Percentiles rank a stretch among this genome's conserved stretches.
phyloP scores from a whole-genome alignment of 1,140 invertebrate species.

The Prorops nasuta region DNA sequence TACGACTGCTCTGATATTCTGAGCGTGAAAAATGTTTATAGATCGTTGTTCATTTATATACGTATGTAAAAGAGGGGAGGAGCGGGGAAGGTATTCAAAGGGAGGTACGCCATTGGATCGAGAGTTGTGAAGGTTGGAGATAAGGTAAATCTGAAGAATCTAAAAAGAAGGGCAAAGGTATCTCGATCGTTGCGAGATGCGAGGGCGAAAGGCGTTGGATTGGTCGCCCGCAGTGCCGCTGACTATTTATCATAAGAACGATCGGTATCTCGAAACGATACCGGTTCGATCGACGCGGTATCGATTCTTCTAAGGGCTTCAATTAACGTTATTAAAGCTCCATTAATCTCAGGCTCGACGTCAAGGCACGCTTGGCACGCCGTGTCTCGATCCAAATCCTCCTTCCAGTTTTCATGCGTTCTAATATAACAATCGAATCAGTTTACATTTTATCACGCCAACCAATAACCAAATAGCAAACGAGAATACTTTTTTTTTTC shows the following conservation, averaged over 20 bases:
- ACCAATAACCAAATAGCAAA: too few relatives aligned
- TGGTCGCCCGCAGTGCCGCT: constrained; percentile 53
- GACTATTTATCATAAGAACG: constrained; percentile 57
- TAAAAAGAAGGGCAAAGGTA: constrained; percentile 20
- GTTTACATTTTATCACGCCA: too few relatives aligned
- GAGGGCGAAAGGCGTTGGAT: constrained; percentile 39
- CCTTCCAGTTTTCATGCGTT: constrained; percentile 6
- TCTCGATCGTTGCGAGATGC: constrained; percentile 12
- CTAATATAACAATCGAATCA: too few relatives aligned
- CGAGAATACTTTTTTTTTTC: too few relatives aligned
- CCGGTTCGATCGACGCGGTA: constrained; percentile 46
- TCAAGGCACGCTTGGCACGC: constrained; percentile 43
- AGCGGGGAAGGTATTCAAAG: not conserved
- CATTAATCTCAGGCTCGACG: constrained; percentile 50
- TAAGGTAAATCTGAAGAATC: constrained; percentile 12
- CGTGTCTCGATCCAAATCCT: constrained; percentile 28
- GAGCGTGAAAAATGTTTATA: too few relatives aligned
- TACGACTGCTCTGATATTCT: too few relatives aligned
- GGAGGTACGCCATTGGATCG: too few relatives aligned
- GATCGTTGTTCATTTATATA: constrained; percentile 13
- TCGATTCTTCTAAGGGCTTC: constrained; percentile 57
- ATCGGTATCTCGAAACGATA: constrained; percentile 53
- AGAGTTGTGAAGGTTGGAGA: too few relatives aligned
- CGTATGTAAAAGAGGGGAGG: not conserved
- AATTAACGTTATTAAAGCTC: constrained; percentile 57